Percentiles rank a stretch among this genome's conserved stretches.
These are phyloP conservation scores for Caenorhabditis zanzibari DNA, from an alignment of 2,888 invertebrate genomes.

Conservation along the genomic window DNA sequence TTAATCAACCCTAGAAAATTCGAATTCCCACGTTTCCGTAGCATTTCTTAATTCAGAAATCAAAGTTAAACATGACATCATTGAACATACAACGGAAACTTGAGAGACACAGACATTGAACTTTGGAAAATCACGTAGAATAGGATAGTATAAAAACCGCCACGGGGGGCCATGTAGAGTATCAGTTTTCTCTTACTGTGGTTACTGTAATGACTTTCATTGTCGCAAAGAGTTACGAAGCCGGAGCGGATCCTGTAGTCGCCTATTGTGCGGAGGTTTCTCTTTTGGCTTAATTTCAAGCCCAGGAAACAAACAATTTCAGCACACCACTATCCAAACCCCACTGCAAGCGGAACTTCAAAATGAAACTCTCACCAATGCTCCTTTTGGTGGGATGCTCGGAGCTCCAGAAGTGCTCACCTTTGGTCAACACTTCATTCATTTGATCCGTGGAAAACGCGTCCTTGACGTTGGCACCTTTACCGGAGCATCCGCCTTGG, in stretches of 20 bases:
- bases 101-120: no score
- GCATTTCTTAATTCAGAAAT: no score
- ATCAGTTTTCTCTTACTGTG: no score
- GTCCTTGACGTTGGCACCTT: constrained; percentile 80
- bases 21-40: no score
- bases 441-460: constrained; percentile 69
- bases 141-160: no score
- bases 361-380: constrained; percentile 69
- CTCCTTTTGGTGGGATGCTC: constrained; percentile 63
- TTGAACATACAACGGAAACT: no score
- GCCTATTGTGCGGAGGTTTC: constrained; percentile 74
- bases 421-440: constrained; percentile 76
- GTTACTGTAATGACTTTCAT: constrained; percentile 19
- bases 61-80: no score
- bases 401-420: constrained; percentile 79
- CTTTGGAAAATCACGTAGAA: no score
- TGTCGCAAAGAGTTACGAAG: constrained; percentile 71
- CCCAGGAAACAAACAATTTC: not conserved
- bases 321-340: constrained; percentile 67
- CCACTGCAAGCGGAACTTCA: constrained; percentile 73
- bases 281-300: no score
- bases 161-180: no score
- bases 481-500: constrained; percentile 84
- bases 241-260: constrained; percentile 69
- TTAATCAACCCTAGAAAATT: no score